These are phyloP conservation scores for Mareca penelope DNA, from an alignment of 2,797 vertebrate species.

Conservation along the genomic window DNA sequence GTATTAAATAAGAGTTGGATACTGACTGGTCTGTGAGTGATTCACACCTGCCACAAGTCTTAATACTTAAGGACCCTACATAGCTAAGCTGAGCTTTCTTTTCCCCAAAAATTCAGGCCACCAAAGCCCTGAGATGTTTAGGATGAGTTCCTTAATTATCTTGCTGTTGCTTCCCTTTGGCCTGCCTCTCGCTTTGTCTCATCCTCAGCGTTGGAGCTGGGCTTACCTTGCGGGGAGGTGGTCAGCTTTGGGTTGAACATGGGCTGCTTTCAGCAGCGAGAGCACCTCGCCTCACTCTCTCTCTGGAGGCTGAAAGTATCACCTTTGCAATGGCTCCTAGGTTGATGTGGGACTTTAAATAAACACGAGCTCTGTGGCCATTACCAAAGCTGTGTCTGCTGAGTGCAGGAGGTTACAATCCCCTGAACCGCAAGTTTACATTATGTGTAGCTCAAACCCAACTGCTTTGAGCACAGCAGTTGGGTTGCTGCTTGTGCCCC, in stretches of 20 bases:
- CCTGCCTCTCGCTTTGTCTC: neutral
- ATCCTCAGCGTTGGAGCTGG: neutral
- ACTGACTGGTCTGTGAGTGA: neutral
- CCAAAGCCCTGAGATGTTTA: neutral
- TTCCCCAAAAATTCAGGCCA: neutral
- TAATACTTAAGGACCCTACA: neutral
- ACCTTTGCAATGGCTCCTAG: neutral
- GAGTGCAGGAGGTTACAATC: neutral
- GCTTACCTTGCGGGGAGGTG: neutral
- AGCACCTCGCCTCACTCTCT: neutral
- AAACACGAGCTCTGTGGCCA: neutral
- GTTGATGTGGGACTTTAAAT: neutral
- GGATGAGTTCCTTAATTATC: neutral
- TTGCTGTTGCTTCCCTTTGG: neutral
- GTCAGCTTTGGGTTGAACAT: neutral
- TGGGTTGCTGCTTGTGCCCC: neutral
- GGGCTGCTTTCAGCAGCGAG: neutral
- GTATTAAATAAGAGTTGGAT: neutral
- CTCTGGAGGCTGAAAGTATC: neutral
- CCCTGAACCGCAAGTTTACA: accelerated
- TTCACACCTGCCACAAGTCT: neutral
- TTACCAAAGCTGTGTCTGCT: neutral
- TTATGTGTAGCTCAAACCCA: neutral
- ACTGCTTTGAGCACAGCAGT: neutral
- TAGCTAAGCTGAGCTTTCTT: neutral